These are phyloP conservation scores for Gymnodraco acuticeps DNA, from an alignment of 2,797 vertebrate genomes.

Conservation along the genomic window DNA sequence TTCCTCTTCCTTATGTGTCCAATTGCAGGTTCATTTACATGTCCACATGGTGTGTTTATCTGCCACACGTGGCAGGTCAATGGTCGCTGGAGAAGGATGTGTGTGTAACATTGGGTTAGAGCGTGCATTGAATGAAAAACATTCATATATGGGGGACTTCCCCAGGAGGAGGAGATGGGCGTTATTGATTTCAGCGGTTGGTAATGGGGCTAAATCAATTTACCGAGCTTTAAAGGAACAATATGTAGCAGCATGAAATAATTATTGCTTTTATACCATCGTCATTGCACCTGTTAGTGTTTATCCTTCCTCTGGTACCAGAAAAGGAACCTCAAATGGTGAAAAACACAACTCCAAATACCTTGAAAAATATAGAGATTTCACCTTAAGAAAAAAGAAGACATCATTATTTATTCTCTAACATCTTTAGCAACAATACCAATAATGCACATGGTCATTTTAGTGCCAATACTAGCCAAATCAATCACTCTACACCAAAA, in stretches of 20 bases:
- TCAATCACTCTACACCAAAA: no score
- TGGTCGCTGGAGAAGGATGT: slow-evolving; percentile 26
- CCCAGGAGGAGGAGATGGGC: slow-evolving; percentile 23
- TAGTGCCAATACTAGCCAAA: neutral
- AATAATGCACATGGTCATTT: neutral
- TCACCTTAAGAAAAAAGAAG: no score
- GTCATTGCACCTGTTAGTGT: neutral
- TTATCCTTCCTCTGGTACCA: no score
- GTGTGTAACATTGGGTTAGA: neutral
- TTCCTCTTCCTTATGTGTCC: neutral
- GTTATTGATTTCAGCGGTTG: slow-evolving; percentile 49
- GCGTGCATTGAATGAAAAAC: slow-evolving; percentile 27
- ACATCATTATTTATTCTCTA: neutral
- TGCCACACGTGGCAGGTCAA: slow-evolving; percentile 28
- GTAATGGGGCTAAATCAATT: slow-evolving; percentile 53
- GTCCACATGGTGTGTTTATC: slow-evolving; percentile 38
- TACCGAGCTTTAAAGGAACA: slow-evolving; percentile 28
- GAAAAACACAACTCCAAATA: neutral
- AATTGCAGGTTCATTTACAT: slow-evolving; percentile 44
- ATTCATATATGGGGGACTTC: slow-evolving; percentile 7
- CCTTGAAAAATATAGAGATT: no score
- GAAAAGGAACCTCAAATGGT: neutral
- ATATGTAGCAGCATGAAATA: slow-evolving; percentile 1
- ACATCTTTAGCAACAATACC: neutral
- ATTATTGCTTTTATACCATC: no score